phyloP scores from a whole-genome alignment of 2,113 vertebrate species.

The Turnix velox region DNA sequence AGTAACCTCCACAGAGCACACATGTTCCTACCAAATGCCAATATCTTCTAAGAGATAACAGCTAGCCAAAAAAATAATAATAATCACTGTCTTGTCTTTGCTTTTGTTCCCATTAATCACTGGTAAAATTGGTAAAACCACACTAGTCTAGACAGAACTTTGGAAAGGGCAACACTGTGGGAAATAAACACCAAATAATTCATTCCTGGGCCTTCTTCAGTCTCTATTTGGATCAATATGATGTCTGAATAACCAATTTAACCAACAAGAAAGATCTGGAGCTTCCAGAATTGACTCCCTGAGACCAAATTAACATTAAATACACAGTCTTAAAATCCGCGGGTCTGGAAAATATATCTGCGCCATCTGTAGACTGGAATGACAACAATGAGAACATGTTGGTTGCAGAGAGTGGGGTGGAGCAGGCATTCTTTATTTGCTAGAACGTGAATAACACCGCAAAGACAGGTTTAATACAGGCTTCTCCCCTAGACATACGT shows the following conservation, averaged over 20 bases:
- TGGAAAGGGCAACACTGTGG: neutral
- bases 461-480: constrained; percentile 27
- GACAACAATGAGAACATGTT: constrained; percentile 57
- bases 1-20: neutral
- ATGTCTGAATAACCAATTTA: neutral
- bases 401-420: constrained; percentile 29
- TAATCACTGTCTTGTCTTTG: neutral
- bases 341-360: constrained; percentile 20
- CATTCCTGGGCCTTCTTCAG: neutral
- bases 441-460: constrained; percentile 42
- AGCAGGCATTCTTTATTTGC: constrained; percentile 27
- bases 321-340: neutral
- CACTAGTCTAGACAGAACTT: neutral
- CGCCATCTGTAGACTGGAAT: constrained; percentile 51
- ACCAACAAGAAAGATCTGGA: neutral
- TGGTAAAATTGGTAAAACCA: neutral
- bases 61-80: neutral
- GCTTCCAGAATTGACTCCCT: neutral
- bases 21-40: neutral
- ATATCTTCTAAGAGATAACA: neutral
- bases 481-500: neutral
- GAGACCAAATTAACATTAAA: neutral
- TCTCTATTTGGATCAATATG: neutral
- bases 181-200: neutral
- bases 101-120: neutral